Conservation (phyloP, 2,797 vertebrate genomes). For the Sebastes hubbsi region DNA sequence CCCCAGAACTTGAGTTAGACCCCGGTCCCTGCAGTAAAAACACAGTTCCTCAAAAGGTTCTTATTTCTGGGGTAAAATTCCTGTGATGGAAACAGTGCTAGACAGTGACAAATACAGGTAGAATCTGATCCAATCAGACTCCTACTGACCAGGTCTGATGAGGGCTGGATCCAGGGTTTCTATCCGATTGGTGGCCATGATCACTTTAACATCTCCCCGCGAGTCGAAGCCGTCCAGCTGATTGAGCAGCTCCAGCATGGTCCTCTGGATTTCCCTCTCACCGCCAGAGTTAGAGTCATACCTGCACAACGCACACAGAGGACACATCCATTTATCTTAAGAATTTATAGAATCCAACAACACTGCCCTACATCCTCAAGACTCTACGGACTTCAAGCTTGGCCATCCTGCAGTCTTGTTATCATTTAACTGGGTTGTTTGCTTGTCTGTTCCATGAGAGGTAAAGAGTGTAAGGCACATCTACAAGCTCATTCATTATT, state of each 20-base stretch:
- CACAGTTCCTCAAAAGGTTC: too few relatives aligned
- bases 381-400: neutral
- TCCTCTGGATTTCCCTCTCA: slow-evolving; percentile 96
- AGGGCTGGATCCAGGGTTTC: slow-evolving; percentile 97
- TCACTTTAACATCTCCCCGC: slow-evolving; percentile 95
- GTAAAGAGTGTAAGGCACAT: neutral
- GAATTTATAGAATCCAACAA: neutral
- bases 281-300: slow-evolving; percentile 98
- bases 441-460: neutral
- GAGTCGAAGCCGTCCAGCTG: slow-evolving; percentile 98
- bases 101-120: neutral
- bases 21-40: too few relatives aligned
- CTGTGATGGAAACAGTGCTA: too few relatives aligned
- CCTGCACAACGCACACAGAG: slow-evolving; percentile 62
- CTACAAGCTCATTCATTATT: slow-evolving; percentile 13
- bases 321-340: neutral
- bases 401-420: neutral
- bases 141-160: slow-evolving; percentile 91
- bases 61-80: too few relatives aligned
- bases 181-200: slow-evolving; percentile 98
- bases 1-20: too few relatives aligned
- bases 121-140: neutral
- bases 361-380: neutral
- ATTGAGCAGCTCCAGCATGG: slow-evolving; percentile 97
- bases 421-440: neutral